Evolutionary conservation across 2,797 vertebrate genomes (phyloP).

Genomic region (Benthosema pterotum): DNA sequence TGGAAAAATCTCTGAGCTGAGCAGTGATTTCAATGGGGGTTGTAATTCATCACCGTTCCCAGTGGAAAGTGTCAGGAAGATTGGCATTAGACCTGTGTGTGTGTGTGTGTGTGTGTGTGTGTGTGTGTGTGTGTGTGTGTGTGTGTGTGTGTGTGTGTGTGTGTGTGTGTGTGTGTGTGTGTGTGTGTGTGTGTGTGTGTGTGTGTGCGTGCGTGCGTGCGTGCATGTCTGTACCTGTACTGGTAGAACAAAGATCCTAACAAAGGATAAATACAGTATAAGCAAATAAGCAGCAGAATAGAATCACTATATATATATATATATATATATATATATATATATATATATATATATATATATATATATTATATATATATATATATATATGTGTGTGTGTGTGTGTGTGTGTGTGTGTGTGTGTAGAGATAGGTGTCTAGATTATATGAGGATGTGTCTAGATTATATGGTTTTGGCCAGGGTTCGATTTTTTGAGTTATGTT

Average conservation of each 20-base stretch:
- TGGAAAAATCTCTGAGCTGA: slow-evolving; percentile 43
- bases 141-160: slow-evolving; percentile 14
- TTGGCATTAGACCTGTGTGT: not conserved
- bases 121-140: slow-evolving; percentile 16
- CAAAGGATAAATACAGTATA: too few species aligned
- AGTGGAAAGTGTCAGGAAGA: slow-evolving; percentile 20
- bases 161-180: slow-evolving; percentile 14
- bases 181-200: slow-evolving; percentile 46
- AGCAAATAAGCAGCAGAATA: too few species aligned
- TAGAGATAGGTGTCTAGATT: too few species aligned
- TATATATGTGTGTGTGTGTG: slow-evolving; percentile 24
- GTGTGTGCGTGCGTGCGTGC: slow-evolving; percentile 18
- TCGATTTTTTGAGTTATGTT: too few species aligned
- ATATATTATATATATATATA: slow-evolving; percentile 13
- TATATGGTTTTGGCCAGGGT: too few species aligned
- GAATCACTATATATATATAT: too few species aligned
- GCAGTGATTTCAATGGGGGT: slow-evolving; percentile 18
- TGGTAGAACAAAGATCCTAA: too few species aligned
- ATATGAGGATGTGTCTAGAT: too few species aligned
- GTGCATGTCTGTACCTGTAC: too few species aligned
- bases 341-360: too few species aligned
- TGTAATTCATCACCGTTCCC: slow-evolving; percentile 34
- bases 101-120: not conserved
- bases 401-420: slow-evolving; percentile 43
- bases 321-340: too few species aligned